Conservation (phyloP, 2,888 invertebrate species). For the Meghimatium bilineatum region DNA sequence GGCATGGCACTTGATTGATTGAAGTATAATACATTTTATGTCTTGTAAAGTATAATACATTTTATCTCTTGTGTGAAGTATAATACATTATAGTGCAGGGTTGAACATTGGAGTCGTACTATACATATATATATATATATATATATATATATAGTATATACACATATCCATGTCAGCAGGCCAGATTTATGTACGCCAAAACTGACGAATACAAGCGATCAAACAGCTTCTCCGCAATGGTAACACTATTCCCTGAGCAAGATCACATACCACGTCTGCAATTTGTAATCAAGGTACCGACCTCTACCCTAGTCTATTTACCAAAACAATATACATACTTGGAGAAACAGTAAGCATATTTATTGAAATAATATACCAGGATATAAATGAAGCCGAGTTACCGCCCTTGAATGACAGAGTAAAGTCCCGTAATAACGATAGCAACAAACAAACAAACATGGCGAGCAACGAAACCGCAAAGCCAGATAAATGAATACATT, state of each 20-base stretch:
- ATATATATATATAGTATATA: no score
- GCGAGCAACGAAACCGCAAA: not conserved
- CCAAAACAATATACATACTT: constrained; percentile 37
- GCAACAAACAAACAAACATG: constrained; percentile 37
- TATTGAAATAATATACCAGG: constrained; percentile 39
- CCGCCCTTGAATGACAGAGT: constrained; percentile 23
- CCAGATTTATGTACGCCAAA: not conserved
- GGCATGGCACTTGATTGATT: no score
- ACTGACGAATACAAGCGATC: not conserved
- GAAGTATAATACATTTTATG: no score
- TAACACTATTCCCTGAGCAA: not conserved
- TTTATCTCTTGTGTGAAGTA: no score
- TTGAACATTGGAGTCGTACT: no score
- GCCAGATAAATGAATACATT: not conserved
- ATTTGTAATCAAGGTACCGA: constrained; percentile 17
- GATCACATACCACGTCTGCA: not conserved
- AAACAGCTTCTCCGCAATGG: not conserved
- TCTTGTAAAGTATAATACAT: no score
- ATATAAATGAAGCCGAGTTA: constrained; percentile 28
- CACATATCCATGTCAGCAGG: not conserved
- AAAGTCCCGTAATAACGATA: constrained; percentile 30
- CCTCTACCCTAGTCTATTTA: constrained; percentile 17
- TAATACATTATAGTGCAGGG: no score
- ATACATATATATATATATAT: no score
- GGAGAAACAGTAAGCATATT: constrained; percentile 29